Percentiles rank a stretch among this genome's conserved stretches.
phyloP scores from a whole-genome alignment of 2,888 invertebrate genomes.

The Caenorhabditis afra region DNA sequence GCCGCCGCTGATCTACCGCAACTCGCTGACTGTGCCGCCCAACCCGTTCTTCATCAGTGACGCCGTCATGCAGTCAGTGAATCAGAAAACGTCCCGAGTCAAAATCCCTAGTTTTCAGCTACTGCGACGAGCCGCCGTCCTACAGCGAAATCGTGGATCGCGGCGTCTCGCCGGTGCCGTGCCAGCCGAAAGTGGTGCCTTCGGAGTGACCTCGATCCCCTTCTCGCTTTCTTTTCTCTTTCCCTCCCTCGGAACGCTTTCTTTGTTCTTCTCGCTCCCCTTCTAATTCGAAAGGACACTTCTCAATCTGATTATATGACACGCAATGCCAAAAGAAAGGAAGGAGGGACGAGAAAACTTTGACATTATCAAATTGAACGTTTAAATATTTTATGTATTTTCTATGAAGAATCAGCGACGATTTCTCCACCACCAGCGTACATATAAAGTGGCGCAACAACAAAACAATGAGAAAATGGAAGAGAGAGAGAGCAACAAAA shows the following conservation, averaged over 20 bases:
- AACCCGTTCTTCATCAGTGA: slow-evolving; percentile 55
- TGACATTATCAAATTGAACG: too few species aligned
- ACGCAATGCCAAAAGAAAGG: too few species aligned
- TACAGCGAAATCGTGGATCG: slow-evolving; percentile 52
- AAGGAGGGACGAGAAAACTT: too few species aligned
- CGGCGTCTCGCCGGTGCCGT: slow-evolving; percentile 46
- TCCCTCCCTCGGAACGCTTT: neutral
- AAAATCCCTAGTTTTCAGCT: slow-evolving; percentile 17
- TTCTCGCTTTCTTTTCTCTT: slow-evolving; percentile 2
- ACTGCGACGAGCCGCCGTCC: slow-evolving; percentile 56
- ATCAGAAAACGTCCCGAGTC: neutral
- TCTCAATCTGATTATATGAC: too few species aligned
- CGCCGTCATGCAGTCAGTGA: slow-evolving; percentile 40
- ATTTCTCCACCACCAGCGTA: slow-evolving; percentile 42
- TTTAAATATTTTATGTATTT: slow-evolving; percentile 7
- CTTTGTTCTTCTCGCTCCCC: too few species aligned
- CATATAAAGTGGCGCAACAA: slow-evolving; percentile 49
- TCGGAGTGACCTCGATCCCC: slow-evolving; percentile 5
- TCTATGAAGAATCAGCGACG: slow-evolving; percentile 13
- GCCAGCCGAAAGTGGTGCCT: slow-evolving; percentile 36
- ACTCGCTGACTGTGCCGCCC: slow-evolving; percentile 45
- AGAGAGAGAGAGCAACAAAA: slow-evolving; percentile 26
- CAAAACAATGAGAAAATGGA: slow-evolving; percentile 9
- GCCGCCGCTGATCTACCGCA: slow-evolving; percentile 28
- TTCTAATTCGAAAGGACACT: too few species aligned